These are phyloP conservation scores for Epinephelus malabaricus DNA, from an alignment of 2,797 vertebrate species.

Conservation along the genomic window DNA sequence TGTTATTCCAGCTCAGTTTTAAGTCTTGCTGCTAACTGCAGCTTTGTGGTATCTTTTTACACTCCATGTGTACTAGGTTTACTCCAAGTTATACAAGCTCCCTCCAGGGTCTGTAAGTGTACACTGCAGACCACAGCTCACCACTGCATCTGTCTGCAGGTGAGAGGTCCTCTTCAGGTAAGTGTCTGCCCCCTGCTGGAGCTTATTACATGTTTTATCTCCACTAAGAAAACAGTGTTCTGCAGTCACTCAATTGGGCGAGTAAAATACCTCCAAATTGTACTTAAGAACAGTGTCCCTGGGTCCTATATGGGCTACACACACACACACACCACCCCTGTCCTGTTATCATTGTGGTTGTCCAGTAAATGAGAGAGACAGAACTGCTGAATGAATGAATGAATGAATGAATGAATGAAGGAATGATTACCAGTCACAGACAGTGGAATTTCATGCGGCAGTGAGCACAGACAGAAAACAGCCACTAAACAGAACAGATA, in stretches of 20 bases:
- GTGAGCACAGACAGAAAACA: background rate
- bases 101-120: background rate
- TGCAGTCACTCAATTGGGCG: background rate
- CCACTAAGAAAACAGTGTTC: background rate
- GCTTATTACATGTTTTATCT: background rate
- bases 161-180: background rate
- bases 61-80: background rate
- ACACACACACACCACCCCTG: background rate
- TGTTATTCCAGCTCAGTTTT: slow-evolving; percentile 2
- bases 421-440: slow-evolving; percentile 8
- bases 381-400: slow-evolving; percentile 4
- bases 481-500: background rate
- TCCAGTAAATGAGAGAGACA: slow-evolving; percentile 17
- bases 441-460: background rate
- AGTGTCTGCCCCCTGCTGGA: slow-evolving; percentile 66
- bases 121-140: background rate
- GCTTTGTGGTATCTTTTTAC: background rate
- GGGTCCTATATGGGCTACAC: background rate
- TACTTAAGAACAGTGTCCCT: background rate
- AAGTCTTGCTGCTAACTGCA: background rate
- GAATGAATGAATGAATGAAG: background rate
- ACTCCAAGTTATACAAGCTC: slow-evolving; percentile 1
- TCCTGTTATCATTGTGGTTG: background rate
- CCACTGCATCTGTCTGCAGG: slow-evolving; percentile 2
- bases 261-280: background rate